Evolutionary conservation across 1,140 invertebrate species (phyloP).

Genomic region (Bicyclus anynana): DNA sequence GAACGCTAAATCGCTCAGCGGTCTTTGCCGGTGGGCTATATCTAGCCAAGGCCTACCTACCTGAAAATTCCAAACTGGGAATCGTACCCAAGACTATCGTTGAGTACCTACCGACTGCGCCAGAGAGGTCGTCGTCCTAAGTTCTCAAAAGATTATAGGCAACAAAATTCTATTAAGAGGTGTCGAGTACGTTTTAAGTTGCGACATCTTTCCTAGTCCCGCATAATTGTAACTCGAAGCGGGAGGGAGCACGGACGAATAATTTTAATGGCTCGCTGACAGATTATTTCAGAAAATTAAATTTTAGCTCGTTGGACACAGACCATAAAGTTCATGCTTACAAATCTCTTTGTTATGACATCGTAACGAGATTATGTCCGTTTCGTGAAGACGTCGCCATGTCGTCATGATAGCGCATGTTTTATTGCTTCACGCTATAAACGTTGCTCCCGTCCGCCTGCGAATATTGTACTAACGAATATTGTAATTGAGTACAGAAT

Average conservation of each 20-base stretch:
- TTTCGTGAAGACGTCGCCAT: constrained; percentile 65
- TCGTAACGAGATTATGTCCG: constrained; percentile 75
- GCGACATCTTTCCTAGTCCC: constrained; percentile 39
- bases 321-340: constrained; percentile 75
- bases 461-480: constrained; percentile 51
- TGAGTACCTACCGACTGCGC: too few species aligned
- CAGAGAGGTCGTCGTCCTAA: too few species aligned
- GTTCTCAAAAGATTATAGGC: too few species aligned
- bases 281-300: constrained; percentile 77
- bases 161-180: constrained; percentile 19
- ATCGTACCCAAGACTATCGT: too few species aligned
- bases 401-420: constrained; percentile 65
- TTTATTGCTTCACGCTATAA: constrained; percentile 69
- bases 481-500: neutral
- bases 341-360: constrained; percentile 77
- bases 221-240: constrained; percentile 44
- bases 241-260: constrained; percentile 55
- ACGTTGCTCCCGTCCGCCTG: constrained; percentile 37
- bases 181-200: constrained; percentile 27
- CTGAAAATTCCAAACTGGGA: too few species aligned
- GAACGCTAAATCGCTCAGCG: too few species aligned
- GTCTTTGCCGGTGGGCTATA: too few species aligned
- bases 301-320: constrained; percentile 76
- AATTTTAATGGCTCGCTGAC: constrained; percentile 71
- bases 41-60: too few species aligned